Evolutionary conservation across 30 jellyfish, hydroid and myxozoan species (phyloP), one percentile per base, ranked within the genome.

Genomic region (Cassiopea xamachana): DNA sequence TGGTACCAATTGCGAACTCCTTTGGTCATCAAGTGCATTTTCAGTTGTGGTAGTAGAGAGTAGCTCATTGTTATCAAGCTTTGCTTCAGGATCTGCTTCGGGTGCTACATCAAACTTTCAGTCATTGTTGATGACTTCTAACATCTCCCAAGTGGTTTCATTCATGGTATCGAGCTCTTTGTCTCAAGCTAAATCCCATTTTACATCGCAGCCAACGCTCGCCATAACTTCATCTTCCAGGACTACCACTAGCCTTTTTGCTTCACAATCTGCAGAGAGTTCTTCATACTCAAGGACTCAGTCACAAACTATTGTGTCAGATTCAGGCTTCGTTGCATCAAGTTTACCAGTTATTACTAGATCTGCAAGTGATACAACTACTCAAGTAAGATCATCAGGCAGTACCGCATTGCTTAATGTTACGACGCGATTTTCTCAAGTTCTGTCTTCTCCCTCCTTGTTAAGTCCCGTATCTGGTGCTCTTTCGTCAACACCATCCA

Each of bases 1-100:
- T 75, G 98, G 98, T 18, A 45, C 73, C 1, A 70, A 80, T 48
- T 94, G 98, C 81, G 93, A 94, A 81, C 47, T 79, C 27, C 83
- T 59, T 68, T 85, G 60, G 50, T 77, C 95, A 1, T 77, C 95
- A 5, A 51, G 46, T 18, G 74, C 74, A 64, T 9, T 48, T 2
- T 64, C 74, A 64, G 12, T 6, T 3, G 12, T 6, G 12, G 12
- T 55, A 55, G 8, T 9, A 5, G 27, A 4, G 15, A 64, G 74
- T 17, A 64, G 39, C 74, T 9, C 64, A 55, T 55, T 64, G 74
- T 13, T 64, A 64, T 64, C 74, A 64, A 2, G 39, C 2, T 17
- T 9, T 9, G 43, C 8, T 17, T 17, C 74, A 64, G 27, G 43
- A 64, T 64, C 74, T 27, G 15, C 43, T 17, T 9, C 15, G 8